Conservation (phyloP, 2,888 invertebrate species). For the Sisyra nigra region DNA sequence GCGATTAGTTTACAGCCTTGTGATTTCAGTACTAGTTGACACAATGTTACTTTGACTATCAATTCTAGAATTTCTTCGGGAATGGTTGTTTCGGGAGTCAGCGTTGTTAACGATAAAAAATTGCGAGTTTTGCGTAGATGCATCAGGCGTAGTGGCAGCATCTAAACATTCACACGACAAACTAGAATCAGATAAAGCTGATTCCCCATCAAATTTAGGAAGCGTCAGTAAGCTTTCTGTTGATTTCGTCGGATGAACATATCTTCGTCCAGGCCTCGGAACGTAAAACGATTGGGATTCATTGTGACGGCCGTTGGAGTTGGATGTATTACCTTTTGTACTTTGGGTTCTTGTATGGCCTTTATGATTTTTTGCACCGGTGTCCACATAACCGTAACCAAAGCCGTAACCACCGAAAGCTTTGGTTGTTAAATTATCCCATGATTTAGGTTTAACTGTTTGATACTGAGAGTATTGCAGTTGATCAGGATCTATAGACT, state of each 20-base stretch:
- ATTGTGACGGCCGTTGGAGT: conserved; percentile 22
- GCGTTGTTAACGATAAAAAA: conserved; percentile 26
- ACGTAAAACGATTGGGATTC: conserved; percentile 20
- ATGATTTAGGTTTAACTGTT: conserved; percentile 63
- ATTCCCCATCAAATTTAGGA: conserved; percentile 40
- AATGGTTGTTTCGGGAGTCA: conserved; percentile 27
- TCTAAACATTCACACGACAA: conserved; percentile 56
- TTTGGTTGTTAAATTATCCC: conserved; percentile 79
- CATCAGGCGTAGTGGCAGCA: conserved; percentile 14
- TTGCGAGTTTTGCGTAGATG: conserved; percentile 17
- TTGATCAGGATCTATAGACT: conserved; percentile 18
- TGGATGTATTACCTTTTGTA: conserved; percentile 17
- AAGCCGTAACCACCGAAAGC: conserved; percentile 75
- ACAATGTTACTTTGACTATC: conserved; percentile 34
- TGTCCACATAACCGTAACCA: conserved; percentile 70
- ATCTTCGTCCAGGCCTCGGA: conserved; percentile 15
- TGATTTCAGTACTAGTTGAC: conserved; percentile 51
- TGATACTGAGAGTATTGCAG: conserved; percentile 25
- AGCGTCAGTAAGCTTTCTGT: conserved; percentile 62
- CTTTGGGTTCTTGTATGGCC: conserved; percentile 10
- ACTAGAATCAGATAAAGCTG: conserved; percentile 47
- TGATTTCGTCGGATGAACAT: conserved; percentile 57
- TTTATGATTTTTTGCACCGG: conserved; percentile 28
- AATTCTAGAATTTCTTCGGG: conserved; percentile 29
- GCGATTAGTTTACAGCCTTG: conserved; percentile 37